A percentile compares a stretch with the other conserved stretches of the same genome.
Evolutionary conservation across 2,888 invertebrate genomes (phyloP).

Genomic region (Drosophila lutescens): DNA sequence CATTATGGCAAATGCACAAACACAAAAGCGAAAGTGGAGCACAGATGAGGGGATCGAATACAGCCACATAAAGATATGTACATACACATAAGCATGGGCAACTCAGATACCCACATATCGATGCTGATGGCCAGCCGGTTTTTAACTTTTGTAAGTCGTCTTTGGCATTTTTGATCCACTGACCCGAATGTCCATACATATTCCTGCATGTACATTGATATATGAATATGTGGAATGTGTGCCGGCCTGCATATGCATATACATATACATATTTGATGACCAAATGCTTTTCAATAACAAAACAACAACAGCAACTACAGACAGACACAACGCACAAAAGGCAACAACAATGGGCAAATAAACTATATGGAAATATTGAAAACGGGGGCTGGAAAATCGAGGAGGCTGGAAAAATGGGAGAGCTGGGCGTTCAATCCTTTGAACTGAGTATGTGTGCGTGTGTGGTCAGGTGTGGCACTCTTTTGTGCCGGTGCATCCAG

Average conservation of each 20-base stretch:
- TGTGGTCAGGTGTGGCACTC: slow-evolving; percentile 49
- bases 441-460: slow-evolving; percentile 1
- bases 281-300: slow-evolving; percentile 71
- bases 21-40: slow-evolving; percentile 60
- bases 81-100: neutral
- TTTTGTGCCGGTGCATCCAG: slow-evolving; percentile 28
- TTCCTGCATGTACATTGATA: slow-evolving; percentile 19
- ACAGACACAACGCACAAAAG: slow-evolving; percentile 50
- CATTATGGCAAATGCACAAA: slow-evolving; percentile 25
- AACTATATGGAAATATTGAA: slow-evolving; percentile 37
- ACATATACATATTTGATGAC: slow-evolving; percentile 77
- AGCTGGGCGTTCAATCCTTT: neutral
- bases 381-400: slow-evolving; percentile 5
- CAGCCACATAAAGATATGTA: neutral
- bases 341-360: slow-evolving; percentile 59
- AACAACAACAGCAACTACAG: slow-evolving; percentile 38
- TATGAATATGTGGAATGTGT: slow-evolving; percentile 25
- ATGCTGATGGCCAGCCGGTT: slow-evolving; percentile 42
- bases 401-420: neutral
- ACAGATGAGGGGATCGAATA: slow-evolving; percentile 27
- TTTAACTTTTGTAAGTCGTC: slow-evolving; percentile 64
- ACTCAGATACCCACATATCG: slow-evolving; percentile 21
- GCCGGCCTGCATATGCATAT: slow-evolving; percentile 35
- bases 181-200: slow-evolving; percentile 57
- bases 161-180: slow-evolving; percentile 73